A percentile compares a stretch with the other conserved stretches of the same genome.
phyloP scores from a whole-genome alignment of 2,888 invertebrate genomes.

The Drosophila infuscata region DNA sequence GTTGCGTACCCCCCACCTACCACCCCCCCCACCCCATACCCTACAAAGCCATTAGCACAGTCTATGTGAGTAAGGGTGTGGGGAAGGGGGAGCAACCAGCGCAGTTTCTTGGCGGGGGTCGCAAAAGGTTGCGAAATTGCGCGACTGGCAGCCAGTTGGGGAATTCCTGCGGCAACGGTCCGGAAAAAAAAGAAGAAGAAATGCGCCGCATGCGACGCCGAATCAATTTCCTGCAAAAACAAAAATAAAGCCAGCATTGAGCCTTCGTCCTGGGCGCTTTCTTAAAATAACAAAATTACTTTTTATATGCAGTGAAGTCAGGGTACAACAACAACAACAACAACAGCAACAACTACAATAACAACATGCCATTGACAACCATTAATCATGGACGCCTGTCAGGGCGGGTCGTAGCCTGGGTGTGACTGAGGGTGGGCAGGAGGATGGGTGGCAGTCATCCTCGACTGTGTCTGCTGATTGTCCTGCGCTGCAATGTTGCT shows the following conservation, averaged over 20 bases:
- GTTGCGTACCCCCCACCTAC: constrained; percentile 26
- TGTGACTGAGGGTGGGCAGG: constrained; percentile 26
- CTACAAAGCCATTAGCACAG: constrained; percentile 81
- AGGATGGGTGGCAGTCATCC: constrained; percentile 7
- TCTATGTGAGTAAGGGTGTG: constrained; percentile 35
- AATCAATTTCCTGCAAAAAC: constrained; percentile 79
- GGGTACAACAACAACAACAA: constrained; percentile 30
- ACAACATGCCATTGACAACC: constrained; percentile 84
- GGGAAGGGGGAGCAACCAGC: background rate
- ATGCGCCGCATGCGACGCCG: constrained; percentile 67
- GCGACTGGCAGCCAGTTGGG: constrained; percentile 61
- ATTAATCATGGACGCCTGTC: constrained; percentile 86
- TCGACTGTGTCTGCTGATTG: constrained; percentile 60
- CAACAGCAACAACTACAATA: constrained; percentile 42
- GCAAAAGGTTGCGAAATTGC: constrained; percentile 77
- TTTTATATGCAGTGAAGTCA: constrained; percentile 72
- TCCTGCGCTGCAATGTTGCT: constrained; percentile 70
- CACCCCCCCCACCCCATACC: constrained; percentile 5
- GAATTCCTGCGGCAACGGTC: constrained; percentile 78
- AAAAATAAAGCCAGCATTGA: constrained; percentile 30
- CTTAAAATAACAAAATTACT: constrained; percentile 81
- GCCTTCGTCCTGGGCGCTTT: constrained; percentile 65
- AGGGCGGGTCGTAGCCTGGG: constrained; percentile 68
- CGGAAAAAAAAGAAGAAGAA: constrained; percentile 54
- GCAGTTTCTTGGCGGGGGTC: constrained; percentile 62